Evolutionary conservation across 2,888 invertebrate species (phyloP).

Genomic region (Electrophaes corylata): DNA sequence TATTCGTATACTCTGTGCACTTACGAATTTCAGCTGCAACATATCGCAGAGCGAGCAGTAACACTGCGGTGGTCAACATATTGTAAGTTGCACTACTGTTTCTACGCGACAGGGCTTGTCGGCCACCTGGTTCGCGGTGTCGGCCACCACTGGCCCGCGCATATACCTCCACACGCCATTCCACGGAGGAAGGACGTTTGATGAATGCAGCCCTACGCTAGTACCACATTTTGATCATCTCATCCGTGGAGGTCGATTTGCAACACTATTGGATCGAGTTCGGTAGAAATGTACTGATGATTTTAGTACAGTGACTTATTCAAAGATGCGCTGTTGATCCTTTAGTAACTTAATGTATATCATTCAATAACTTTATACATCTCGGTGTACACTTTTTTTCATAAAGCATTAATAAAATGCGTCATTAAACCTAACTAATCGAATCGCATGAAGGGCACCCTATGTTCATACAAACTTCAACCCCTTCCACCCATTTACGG

Average conservation of each 20-base stretch:
- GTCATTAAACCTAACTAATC: too few species aligned
- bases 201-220: conserved; percentile 26
- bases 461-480: too few species aligned
- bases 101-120: conserved; percentile 51
- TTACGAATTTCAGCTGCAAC: conserved; percentile 76
- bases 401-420: too few species aligned
- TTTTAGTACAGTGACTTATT: background rate
- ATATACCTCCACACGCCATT: conserved; percentile 39
- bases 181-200: conserved; percentile 30
- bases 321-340: background rate
- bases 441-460: too few species aligned
- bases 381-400: too few species aligned
- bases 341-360: too few species aligned
- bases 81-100: conserved; percentile 57
- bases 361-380: too few species aligned
- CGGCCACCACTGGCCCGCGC: conserved; percentile 66
- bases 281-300: conserved; percentile 5
- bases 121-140: conserved; percentile 71
- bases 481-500: too few species aligned
- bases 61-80: conserved; percentile 64
- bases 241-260: conserved; percentile 22
- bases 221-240: conserved; percentile 30
- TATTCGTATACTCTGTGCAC: conserved; percentile 40
- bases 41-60: conserved; percentile 66
- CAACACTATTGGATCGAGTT: conserved; percentile 4